Evolutionary conservation across 2,888 invertebrate species (phyloP).

Genomic region (Rhagonycha lutea): DNA sequence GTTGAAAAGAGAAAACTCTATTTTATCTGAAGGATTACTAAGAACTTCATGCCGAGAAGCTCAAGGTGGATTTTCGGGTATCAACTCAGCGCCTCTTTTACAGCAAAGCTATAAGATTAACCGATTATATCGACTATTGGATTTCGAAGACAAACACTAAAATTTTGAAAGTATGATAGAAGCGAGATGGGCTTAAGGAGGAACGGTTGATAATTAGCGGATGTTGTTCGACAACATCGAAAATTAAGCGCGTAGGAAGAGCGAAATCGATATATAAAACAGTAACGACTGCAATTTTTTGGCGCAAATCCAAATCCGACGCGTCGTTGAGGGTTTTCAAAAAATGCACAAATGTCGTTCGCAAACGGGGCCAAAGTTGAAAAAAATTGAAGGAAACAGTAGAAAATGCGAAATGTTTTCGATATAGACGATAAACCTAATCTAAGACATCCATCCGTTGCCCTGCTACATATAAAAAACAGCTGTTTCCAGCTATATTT

Average conservation of each 20-base stretch:
- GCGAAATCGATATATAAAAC: not conserved
- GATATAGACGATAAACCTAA: conserved; percentile 31
- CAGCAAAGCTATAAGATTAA: conserved; percentile 24
- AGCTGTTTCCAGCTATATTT: conserved; percentile 40
- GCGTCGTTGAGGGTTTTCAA: not conserved
- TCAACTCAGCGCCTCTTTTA: conserved; percentile 18
- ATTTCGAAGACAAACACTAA: conserved; percentile 7
- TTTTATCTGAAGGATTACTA: conserved; percentile 16
- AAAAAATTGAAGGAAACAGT: conserved; percentile 7
- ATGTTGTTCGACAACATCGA: not conserved
- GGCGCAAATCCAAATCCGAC: not conserved
- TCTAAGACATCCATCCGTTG: conserved; percentile 27
- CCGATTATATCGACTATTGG: conserved; percentile 17
- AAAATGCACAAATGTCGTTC: not conserved
- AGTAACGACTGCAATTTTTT: not conserved
- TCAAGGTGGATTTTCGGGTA: conserved; percentile 26
- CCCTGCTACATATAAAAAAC: conserved; percentile 36
- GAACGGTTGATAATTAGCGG: not conserved
- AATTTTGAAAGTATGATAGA: not conserved
- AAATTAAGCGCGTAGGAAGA: not conserved
- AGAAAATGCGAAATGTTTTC: conserved; percentile 13
- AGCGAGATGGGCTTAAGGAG: not conserved
- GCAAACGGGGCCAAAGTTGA: not conserved
- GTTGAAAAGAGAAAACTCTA: conserved; percentile 7
- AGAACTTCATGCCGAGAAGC: conserved; percentile 21